Evolutionary conservation across 2,113 vertebrate genomes (phyloP).

Genomic region (Psilopogon haemacephalus): DNA sequence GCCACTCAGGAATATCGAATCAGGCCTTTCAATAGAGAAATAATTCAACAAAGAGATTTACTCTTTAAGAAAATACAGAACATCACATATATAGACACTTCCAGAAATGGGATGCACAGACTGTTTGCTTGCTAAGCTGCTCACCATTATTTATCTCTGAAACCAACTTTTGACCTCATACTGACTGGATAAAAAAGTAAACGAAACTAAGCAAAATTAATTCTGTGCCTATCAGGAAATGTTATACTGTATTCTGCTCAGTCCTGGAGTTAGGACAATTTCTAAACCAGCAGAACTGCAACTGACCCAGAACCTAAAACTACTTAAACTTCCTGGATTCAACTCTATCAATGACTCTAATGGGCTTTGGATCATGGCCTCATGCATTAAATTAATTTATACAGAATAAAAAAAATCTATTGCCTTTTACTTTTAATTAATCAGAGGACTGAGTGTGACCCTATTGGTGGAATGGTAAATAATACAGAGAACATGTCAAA

Average conservation of each 20-base stretch:
- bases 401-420: conserved; percentile 33
- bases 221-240: background rate
- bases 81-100: background rate
- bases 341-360: conserved; percentile 41
- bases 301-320: background rate
- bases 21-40: background rate
- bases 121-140: background rate
- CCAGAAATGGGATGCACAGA: background rate
- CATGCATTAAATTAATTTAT: conserved; percentile 54
- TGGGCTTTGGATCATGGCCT: conserved; percentile 45
- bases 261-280: background rate
- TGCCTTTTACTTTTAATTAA: conserved; percentile 61
- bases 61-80: background rate
- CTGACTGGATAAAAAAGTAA: background rate
- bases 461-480: conserved; percentile 58
- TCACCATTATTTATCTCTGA: background rate
- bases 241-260: background rate
- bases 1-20: background rate
- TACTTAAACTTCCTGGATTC: background rate
- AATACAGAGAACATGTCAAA: conserved; percentile 30
- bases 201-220: background rate
- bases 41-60: background rate
- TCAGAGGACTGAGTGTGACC: background rate
- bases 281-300: conserved; percentile 18
- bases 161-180: background rate